Evolutionary conservation across 2,888 invertebrate genomes (phyloP), one percentile per base, ranked within the genome.

Genomic region (Amiota minor): DNA sequence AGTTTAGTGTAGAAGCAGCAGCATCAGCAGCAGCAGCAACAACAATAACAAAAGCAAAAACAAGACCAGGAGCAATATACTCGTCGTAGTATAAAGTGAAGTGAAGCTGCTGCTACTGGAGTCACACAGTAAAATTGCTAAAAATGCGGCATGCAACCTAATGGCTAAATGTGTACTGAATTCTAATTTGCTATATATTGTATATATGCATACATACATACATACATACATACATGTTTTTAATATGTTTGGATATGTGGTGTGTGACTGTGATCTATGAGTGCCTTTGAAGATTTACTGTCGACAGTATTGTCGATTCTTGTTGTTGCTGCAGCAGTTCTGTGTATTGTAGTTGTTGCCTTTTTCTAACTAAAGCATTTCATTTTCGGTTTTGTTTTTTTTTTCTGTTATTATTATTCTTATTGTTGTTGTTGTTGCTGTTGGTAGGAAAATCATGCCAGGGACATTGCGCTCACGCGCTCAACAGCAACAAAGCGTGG

Each of bases 161-260:
- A 86, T 86, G 80, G 83, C 79, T 77, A 78, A 79, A 79, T 85
- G 84, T 85, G 86, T 77, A 79, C 74, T 84, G 85, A 83, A 85
- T 85, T 86, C 82, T 82, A 87, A 85, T 85, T 79, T 76, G 79
- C 74, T 73, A 68, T 64, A 74, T 72, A 9, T 56, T 14, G 2
- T 56, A 49, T 70, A 65, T 78, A 78, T 72, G 71, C 70, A 73
- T 71, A 70, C 76, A n/a, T n/a, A n/a, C n/a, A n/a, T n/a, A 69
- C 50, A 49, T 45, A 68, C 12, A 61, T 68, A 67, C 16, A 20
- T 23, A 50, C 35, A 50, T 56, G 35, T n/a, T 11, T 18, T 46
- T 68, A 12, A 23, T 47, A n/a, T 16, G 50, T 68, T 14, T n/a
- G 16, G n/a, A 20, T 53, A 20, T 49, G 68, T 49, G 59, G 20